Evolutionary conservation across 1,140 invertebrate species (phyloP), one percentile per base, ranked within the genome.

Genomic region (Drosophila watanabei): DNA sequence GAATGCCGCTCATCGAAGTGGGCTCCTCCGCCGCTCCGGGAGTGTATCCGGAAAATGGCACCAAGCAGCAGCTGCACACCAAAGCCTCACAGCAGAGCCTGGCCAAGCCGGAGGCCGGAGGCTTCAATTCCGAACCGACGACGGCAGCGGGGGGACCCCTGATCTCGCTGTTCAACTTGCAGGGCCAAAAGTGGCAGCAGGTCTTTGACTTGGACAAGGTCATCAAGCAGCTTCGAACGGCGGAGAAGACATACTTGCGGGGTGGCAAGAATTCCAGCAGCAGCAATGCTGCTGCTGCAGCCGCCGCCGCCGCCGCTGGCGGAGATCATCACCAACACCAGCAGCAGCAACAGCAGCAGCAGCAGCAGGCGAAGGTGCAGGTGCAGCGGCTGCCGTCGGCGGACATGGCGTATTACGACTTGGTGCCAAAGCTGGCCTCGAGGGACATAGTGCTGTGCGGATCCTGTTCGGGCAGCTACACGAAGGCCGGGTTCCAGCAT

Each of bases 371-470:
- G 13, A 30, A 76, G 30, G 73, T 89, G 28, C 91, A 92, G 56
- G 91, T 92, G 20, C 91, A 92, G 65, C 86, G 91, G 0, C 61
- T 92, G 6, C 89, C 80, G 62, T 75, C 83, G 16, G 79, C 76
- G 2, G 91, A 92, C 24, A 92, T 92, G 88, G 75, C 81, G 4
- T 92, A 90, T 57, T 92, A 92, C 41, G 91, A 92, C n/a, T 79
- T 92, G 59, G 91, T 82, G 51, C 91, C 91, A 14, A 92, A 92
- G 64, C 63, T 88, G 59, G 76, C 91, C 32, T 37, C 69, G 4
- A 75, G 85, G 2, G 88, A 90, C 20, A 79, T 92, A 58, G 86
- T 92, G 8, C 76, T 92, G 4, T 92, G 91, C 51, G 84, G 79
- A 20, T 48, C 83, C 45, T 92, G 91, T 52, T 84, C 51, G 10